These are phyloP conservation scores for Epinephelus coioides DNA, from an alignment of 2,797 vertebrate genomes.

Conservation along the genomic window DNA sequence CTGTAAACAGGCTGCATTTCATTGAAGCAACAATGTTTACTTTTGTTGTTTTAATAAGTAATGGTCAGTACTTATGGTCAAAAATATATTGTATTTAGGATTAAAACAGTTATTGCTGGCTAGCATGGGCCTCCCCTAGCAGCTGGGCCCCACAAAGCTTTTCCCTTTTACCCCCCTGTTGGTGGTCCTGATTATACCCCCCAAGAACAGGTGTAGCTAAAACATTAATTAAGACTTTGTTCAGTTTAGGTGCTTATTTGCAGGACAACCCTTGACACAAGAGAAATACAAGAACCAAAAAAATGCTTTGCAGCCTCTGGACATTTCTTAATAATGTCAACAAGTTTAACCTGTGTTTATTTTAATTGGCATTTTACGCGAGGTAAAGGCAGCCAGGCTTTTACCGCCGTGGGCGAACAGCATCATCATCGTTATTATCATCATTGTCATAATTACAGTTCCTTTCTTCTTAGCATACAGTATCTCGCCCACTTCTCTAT, in stretches of 20 bases:
- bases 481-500: constrained; percentile 24
- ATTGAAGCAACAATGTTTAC: no score
- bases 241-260: neutral
- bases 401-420: neutral
- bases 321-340: neutral
- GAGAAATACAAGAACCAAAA: neutral
- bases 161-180: no score
- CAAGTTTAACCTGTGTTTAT: neutral
- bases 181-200: no score
- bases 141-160: no score
- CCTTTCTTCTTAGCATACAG: neutral
- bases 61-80: no score
- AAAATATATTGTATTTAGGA: no score
- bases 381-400: constrained; percentile 11
- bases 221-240: neutral
- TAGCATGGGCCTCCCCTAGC: no score
- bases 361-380: constrained; percentile 11
- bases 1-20: no score
- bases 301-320: neutral
- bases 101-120: no score
- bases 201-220: no score
- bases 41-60: no score
- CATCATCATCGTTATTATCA: constrained; percentile 39
- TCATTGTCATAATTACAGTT: constrained; percentile 24
- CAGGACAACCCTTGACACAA: neutral